These are phyloP conservation scores for Lepidostoma basale DNA, from an alignment of 1,140 invertebrate species.

Conservation along the genomic window DNA sequence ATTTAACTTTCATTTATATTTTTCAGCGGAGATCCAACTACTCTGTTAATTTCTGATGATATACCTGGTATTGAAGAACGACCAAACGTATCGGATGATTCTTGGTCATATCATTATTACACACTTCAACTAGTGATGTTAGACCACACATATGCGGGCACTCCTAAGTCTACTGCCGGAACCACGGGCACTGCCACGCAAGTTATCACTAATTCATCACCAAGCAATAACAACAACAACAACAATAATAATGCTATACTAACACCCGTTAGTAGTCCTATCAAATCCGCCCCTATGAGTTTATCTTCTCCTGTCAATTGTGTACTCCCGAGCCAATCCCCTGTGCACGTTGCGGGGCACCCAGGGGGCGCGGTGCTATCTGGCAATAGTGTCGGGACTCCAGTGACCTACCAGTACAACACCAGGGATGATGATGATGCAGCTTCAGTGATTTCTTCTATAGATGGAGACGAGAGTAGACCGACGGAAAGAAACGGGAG, in stretches of 20 bases:
- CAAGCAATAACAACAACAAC: not conserved
- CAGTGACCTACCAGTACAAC: conserved; percentile 14
- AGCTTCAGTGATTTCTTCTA: conserved; percentile 57
- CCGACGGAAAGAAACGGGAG: conserved; percentile 58
- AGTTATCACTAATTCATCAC: conserved; percentile 2
- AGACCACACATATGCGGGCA: conserved; percentile 59
- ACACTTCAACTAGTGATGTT: conserved; percentile 57
- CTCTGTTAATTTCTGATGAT: conserved; percentile 55
- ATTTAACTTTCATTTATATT: too few species aligned
- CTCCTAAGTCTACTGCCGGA: conserved; percentile 47
- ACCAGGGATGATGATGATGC: conserved; percentile 53
- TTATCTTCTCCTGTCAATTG: conserved; percentile 18
- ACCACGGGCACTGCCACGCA: conserved; percentile 45
- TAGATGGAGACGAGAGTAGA: conserved; percentile 53
- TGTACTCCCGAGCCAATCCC: conserved; percentile 22
- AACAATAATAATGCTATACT: conserved; percentile 39
- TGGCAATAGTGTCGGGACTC: conserved; percentile 48
- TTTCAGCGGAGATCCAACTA: conserved; percentile 60
- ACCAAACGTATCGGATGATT: conserved; percentile 58
- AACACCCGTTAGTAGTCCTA: conserved; percentile 45
- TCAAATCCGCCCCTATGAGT: conserved; percentile 5
- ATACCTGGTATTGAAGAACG: conserved; percentile 58
- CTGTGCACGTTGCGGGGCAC: conserved; percentile 31
- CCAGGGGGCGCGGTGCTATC: conserved; percentile 47
- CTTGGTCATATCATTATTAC: conserved; percentile 49